Evolutionary conservation across 2,113 vertebrate species (phyloP), one percentile per base, ranked within the genome.

Genomic region (Gallinago media): DNA sequence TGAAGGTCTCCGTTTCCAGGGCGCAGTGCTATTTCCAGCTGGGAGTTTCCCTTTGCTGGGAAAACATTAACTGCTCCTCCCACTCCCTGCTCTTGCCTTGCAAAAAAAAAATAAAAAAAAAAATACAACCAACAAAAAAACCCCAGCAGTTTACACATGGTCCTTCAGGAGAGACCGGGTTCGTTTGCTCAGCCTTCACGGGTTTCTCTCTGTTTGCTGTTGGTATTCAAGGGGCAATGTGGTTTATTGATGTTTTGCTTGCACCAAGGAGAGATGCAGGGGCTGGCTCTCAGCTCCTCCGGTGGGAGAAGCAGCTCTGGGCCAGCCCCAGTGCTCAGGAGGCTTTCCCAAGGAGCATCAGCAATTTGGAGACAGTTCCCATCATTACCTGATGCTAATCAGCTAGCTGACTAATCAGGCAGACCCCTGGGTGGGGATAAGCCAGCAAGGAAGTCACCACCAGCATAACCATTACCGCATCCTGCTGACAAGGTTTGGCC

Each of bases 381-480:
- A 4, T 73, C 67, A 5, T 38, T 44, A 42, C 17, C 49, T 36
- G 54, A 12, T 26, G 34, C 50, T 46, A 27, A 75, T 61, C 23
- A 66, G 32, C 29, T 13, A 19, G 40, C 11, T 47, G 54, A 44
- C 49, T 63, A 36, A 32, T 13, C 21, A 47, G 29, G 47, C 38
- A 56, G 44, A 21, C 49, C 59, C 61, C 62, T 2, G 1, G 34
- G 4, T 16, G 27, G 22, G 15, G 17, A 21, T 46, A 40, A 76
- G 20, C 11, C 22, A 47, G 18, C 1, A 3, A 67, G 29, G 34
- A 91, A 15, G 17, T 11, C 8, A 0, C 13, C 15, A 31, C 44
- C 67, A 47, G 38, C 42, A 4, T 6, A 2, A 47, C 36, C 47
- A 9, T 44, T 8, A 42, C 29, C 0, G 0, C 6, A 1, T 4